Evolutionary conservation across 2,888 invertebrate species (phyloP).

Genomic region (Drosophila nigricruria): DNA sequence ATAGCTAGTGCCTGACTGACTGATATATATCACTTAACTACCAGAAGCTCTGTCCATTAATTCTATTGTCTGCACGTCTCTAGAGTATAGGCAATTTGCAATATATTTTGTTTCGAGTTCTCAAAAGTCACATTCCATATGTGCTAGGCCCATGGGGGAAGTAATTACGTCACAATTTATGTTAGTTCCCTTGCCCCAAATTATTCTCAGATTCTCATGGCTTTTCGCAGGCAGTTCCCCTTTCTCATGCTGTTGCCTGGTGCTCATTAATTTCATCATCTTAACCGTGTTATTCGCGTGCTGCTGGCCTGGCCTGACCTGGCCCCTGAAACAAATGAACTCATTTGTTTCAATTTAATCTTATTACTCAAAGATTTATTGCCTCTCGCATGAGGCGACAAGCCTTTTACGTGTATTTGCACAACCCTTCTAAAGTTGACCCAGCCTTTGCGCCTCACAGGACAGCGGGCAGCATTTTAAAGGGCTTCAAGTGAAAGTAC

Average conservation of each 20-base stretch:
- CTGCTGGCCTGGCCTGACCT: slow-evolving; percentile 4
- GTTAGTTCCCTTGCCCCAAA: background rate
- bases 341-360: slow-evolving; percentile 77
- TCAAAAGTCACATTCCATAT: slow-evolving; percentile 2
- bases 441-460: slow-evolving; percentile 28
- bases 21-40: background rate
- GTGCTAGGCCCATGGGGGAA: background rate
- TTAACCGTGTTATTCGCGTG: slow-evolving; percentile 17
- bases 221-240: background rate
- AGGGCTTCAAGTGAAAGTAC: slow-evolving; percentile 54
- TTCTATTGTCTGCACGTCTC: background rate
- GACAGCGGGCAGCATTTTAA: slow-evolving; percentile 49
- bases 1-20: background rate
- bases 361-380: slow-evolving; percentile 72
- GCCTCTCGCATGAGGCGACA: slow-evolving; percentile 61
- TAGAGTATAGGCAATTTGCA: background rate
- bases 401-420: slow-evolving; percentile 49
- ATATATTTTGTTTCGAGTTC: background rate
- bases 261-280: slow-evolving; percentile 20
- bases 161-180: slow-evolving; percentile 16
- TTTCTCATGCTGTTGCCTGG: background rate
- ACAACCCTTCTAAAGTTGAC: slow-evolving; percentile 35
- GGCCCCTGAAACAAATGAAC: slow-evolving; percentile 61
- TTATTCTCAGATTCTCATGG: slow-evolving; percentile 21
- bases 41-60: background rate